A percentile compares a stretch with the other conserved stretches of the same genome.
phyloP scores from a whole-genome alignment of 2,113 vertebrate genomes.

The Caloenas nicobarica region DNA sequence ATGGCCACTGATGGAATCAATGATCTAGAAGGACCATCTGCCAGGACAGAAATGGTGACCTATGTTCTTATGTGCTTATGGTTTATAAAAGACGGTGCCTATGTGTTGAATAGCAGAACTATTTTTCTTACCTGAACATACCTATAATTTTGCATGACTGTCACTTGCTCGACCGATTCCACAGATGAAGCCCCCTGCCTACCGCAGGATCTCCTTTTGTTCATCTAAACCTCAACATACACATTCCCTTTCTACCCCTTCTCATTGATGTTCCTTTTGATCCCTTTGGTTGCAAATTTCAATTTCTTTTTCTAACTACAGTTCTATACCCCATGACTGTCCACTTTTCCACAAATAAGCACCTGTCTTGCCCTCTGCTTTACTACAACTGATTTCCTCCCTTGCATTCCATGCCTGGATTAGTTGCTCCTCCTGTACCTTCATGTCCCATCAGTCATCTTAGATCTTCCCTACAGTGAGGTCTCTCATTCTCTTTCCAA shows the following conservation, averaged over 20 bases:
- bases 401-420: not conserved
- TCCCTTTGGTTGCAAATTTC: not conserved
- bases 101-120: too few relatives aligned
- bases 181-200: not conserved
- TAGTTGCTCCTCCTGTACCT: not conserved
- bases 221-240: not conserved
- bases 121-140: not conserved
- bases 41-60: not conserved
- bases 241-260: not conserved
- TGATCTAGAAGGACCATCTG: not conserved
- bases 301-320: not conserved
- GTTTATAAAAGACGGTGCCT: not conserved
- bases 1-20: not conserved
- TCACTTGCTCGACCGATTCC: not conserved
- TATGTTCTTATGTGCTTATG: not conserved
- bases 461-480: not conserved
- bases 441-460: not conserved
- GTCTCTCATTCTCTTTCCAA: not conserved
- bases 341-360: not conserved
- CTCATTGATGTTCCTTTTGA: not conserved
- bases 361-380: not conserved
- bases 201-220: not conserved
- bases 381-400: not conserved
- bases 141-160: not conserved
- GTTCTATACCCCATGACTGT: fast-evolving